A percentile compares a stretch with the other conserved stretches of the same genome.
Evolutionary conservation across 2,888 invertebrate genomes (phyloP).

Genomic region (Timema cristinae): DNA sequence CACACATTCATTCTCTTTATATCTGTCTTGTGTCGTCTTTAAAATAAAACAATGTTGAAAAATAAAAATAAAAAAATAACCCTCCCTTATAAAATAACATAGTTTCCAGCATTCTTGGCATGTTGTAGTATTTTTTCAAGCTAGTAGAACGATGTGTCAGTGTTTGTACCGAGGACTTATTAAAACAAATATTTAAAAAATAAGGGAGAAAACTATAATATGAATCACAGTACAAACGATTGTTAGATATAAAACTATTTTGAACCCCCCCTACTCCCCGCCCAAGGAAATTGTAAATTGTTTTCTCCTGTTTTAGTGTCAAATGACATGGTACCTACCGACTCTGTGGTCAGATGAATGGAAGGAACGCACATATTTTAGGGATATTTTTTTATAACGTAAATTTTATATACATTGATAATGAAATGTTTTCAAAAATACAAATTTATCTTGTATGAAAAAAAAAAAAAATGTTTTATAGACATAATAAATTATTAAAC

Average conservation of each 20-base stretch:
- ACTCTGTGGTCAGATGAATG: conserved; percentile 19
- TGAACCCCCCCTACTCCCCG: no score
- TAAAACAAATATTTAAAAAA: no score
- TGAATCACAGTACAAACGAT: conserved; percentile 29
- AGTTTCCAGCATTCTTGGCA: conserved; percentile 27
- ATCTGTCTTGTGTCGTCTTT: conserved; percentile 11
- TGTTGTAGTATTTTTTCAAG: conserved; percentile 26
- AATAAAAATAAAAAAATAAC: neutral
- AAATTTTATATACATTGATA: no score
- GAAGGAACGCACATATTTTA: no score
- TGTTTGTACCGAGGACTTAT: conserved; percentile 24
- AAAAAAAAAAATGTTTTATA: no score
- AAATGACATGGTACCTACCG: conserved; percentile 19
- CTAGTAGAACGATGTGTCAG: conserved; percentile 26
- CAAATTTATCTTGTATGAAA: no score
- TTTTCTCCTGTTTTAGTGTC: neutral
- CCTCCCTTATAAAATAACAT: conserved; percentile 21
- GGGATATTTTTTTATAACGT: no score
- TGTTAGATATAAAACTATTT: conserved; percentile 15
- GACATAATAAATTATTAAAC: no score
- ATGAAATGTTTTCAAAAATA: no score
- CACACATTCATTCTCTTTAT: conserved; percentile 26
- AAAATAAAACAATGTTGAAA: no score
- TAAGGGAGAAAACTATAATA: conserved; percentile 12
- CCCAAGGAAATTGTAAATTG: no score